phyloP scores from a whole-genome alignment of 2,888 invertebrate genomes.

The Ligdia adustata region DNA sequence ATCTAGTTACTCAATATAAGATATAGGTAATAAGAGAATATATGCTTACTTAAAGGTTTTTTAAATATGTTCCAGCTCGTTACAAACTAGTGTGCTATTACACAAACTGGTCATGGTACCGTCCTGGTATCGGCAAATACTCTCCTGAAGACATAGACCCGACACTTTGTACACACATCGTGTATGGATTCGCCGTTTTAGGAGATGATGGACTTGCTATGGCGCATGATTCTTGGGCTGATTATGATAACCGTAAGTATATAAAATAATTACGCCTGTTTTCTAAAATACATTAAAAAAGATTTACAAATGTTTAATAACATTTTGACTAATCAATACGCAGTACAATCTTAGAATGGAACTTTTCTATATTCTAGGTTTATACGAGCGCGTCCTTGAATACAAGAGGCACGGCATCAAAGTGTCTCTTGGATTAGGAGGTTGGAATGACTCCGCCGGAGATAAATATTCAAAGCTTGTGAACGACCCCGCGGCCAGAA shows the following conservation, averaged over 20 bases:
- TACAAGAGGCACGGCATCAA: slow-evolving; percentile 92
- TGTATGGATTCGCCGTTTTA: slow-evolving; percentile 97
- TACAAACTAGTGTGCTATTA: slow-evolving; percentile 95
- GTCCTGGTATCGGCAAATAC: slow-evolving; percentile 92
- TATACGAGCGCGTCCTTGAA: slow-evolving; percentile 92
- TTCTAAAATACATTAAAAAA: no score
- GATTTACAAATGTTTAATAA: neutral
- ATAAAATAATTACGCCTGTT: no score
- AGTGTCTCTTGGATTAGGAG: slow-evolving; percentile 95
- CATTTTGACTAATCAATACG: neutral
- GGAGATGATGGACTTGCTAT: slow-evolving; percentile 91
- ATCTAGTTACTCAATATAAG: no score
- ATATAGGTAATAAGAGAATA: no score
- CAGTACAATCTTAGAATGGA: no score
- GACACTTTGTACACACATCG: slow-evolving; percentile 94
- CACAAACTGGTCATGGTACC: slow-evolving; percentile 97
- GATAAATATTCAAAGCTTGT: slow-evolving; percentile 95
- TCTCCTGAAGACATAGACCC: slow-evolving; percentile 94
- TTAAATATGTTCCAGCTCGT: slow-evolving; percentile 86
- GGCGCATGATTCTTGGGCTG: slow-evolving; percentile 96
- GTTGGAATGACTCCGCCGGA: slow-evolving; percentile 97
- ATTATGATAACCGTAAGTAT: slow-evolving; percentile 91
- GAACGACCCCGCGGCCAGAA: slow-evolving; percentile 88
- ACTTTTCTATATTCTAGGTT: slow-evolving; percentile 84
- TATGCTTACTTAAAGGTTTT: no score